Base-by-base conservation (phyloP, 1,140 invertebrate species). In the Phenacoccus solenopsis region DNA sequence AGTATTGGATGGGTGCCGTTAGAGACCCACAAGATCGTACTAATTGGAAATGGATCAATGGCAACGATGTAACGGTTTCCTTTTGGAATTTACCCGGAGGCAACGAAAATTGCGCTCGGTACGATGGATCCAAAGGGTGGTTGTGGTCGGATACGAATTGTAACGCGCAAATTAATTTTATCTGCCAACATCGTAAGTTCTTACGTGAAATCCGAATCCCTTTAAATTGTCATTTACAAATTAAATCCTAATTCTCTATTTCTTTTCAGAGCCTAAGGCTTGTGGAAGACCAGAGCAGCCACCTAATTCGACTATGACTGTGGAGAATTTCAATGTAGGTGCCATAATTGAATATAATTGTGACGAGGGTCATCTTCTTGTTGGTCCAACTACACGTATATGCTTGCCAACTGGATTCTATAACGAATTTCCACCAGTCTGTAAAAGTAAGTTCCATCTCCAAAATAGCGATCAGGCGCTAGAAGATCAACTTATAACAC, bases 141-240 rank as follows among this genome's bases (percentile, higher is more conserved):
- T 84, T 96, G 0, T 96, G 94, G 94, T 92, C 90, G 0, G 92
- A 94, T 75, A 95, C 92, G 13, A 89, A 94, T 77, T 96, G 94
- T 79, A 87, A 88, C 70, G 85, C 88, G 4, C 84, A 86, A 72
- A 81, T 95, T 24, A 94, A 96, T 80, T 96, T 90, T 79, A 95
- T 96, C 72, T 96, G 94, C 76, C 93, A 96, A 81, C 92, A 96
- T 80, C 90, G 91, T 93, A 81, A 89, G 90, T 88, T 69, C 67
- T 13, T 49, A 49, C 20, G 38, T 16, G 13, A 32, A 32, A 32
- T 32, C 5, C 30, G 30, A 32, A 32, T 5, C 5, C 5, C n/a
- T n/a, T n/a, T n/a, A n/a, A 32, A 13, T 32, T 32, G 5, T 32
- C 30, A 32, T 5, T 32, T 7, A 13, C 5, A 32, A 7, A 32